Base-by-base conservation (phyloP, 2,888 invertebrate genomes). In the Dermolepida albohirtum region DNA sequence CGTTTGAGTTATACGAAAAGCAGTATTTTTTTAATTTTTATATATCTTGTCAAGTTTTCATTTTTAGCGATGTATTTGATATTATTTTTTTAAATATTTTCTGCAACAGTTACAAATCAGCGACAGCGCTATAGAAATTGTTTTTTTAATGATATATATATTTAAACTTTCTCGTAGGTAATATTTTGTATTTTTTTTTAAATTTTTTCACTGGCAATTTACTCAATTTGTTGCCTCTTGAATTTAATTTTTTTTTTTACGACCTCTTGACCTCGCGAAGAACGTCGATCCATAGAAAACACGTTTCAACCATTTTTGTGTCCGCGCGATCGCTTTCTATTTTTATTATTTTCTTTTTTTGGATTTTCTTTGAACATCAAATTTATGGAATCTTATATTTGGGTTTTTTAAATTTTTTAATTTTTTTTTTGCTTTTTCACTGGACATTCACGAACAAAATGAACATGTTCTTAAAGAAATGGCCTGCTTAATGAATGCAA, bases 321-420 rank as follows among this genome's bases (percentile, higher is more conserved):
- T 2, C 22, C 22, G 22, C 22, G 22, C 4, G 22, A 4, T 22
- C 22, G 22, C 4, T 22, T 22, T n/a, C n/a, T 22, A 4, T 22
- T 22, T 22, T 22, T 22, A 22, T 22, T 22, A n/a, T 51, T 29
- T 10, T 54, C 27, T 54, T 54, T 54, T 54, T 39, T 39, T 5
- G 5, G 5, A 6, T 39, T 54, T 54, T 54, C 27, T 14, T 41
- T 41, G 7, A 57, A 59, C 49, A 62, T 16, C 47, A 47, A 62
- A 47, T 62, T 62, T 49, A 47, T 47, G 14, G 16, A n/a, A n/a
- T 17, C 8, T 14, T 22, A 22, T 12, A 17, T 57, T 41, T 54
- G 22, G 10, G 17, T 55, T 55, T 41, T 57, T 43, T 43, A 43
- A 8, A n/a, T 57, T 4, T 57, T 57, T 11, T 57, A 12, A 22